phyloP scores from a whole-genome alignment of 2,113 vertebrate species.

The Oenanthe oenanthe region DNA sequence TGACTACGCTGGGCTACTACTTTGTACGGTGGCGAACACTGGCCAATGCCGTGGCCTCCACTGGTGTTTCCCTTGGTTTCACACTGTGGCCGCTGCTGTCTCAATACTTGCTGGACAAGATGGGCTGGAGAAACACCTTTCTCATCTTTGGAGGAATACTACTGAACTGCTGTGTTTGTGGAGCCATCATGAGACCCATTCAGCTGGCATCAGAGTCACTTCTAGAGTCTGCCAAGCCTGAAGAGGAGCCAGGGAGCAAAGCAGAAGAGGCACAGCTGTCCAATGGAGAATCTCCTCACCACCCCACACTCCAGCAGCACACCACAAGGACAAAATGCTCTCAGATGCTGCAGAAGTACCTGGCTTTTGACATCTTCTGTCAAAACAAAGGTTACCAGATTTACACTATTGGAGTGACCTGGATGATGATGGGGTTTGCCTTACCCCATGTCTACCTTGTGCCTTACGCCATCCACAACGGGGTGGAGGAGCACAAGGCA shows the following conservation, averaged over 20 bases:
- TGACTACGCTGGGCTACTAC: constrained; percentile 89
- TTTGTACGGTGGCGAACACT: constrained; percentile 82
- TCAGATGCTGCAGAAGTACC: constrained; percentile 72
- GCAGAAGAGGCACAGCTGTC: constrained; percentile 6
- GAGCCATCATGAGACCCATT: constrained; percentile 90
- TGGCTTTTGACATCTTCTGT: constrained; percentile 90
- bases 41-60: constrained; percentile 89
- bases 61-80: constrained; percentile 87
- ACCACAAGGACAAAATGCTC: constrained; percentile 13
- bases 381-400: constrained; percentile 81
- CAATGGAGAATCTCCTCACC: background rate
- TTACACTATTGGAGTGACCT: constrained; percentile 81
- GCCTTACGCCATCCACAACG: constrained; percentile 81
- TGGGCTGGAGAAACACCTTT: constrained; percentile 93
- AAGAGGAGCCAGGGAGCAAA: background rate
- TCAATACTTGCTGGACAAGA: constrained; percentile 81
- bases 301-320: background rate
- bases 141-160: constrained; percentile 87
- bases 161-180: constrained; percentile 90
- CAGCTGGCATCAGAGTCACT: background rate
- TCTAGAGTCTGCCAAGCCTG: background rate
- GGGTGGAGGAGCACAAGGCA: constrained; percentile 79
- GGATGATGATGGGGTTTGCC: constrained; percentile 88
- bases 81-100: constrained; percentile 84
- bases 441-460: constrained; percentile 89